Evolutionary conservation across 2,888 invertebrate genomes (phyloP), one percentile per base, ranked within the genome.

Genomic region (Sinhomidia bicolor): DNA sequence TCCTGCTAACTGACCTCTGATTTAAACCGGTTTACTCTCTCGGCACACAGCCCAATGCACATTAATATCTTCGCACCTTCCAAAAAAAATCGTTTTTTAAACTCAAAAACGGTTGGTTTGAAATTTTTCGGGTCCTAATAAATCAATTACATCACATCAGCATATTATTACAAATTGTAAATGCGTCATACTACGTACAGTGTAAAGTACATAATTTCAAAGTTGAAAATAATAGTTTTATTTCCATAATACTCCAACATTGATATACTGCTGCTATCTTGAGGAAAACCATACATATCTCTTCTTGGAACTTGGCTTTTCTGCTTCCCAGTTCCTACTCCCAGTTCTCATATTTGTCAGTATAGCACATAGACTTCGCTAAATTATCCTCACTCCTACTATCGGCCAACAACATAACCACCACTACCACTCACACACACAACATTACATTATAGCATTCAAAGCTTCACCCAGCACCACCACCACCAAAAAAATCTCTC

Each of bases 1-100:
- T 9, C 60, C 12, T 90, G 89, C 47, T 91, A 86, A 74, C 36
- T 68, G 1, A 12, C 14, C 17, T 36, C 26, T 60, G 10, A 60
- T n/a, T 54, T 54, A 47, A 14, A 41, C 9, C 41, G 47, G 12
- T 2, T 9, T 17, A 7, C 17, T 17, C 1, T 54, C 51, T 17
- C 17, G 47, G n/a, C 51, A 17, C 51, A 17, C 51, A 14, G 17
- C 51, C n/a, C 5, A 2, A 9, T 14, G 26, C 1, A 9, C n/a
- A 57, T 17, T n/a, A n/a, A n/a, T n/a, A n/a, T n/a, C n/a, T n/a
- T n/a, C n/a, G n/a, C 2, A 29, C 12, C 62, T 62, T 62, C 26
- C 26, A 62, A 62, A 62, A 7, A 3, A 5, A 36, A 36, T 7
- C n/a, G n/a, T 71, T 71, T 12, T 9, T 62, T 62, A 14, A n/a